phyloP scores from a whole-genome alignment of 2,797 vertebrate genomes.

The Hipposideros larvatus region DNA sequence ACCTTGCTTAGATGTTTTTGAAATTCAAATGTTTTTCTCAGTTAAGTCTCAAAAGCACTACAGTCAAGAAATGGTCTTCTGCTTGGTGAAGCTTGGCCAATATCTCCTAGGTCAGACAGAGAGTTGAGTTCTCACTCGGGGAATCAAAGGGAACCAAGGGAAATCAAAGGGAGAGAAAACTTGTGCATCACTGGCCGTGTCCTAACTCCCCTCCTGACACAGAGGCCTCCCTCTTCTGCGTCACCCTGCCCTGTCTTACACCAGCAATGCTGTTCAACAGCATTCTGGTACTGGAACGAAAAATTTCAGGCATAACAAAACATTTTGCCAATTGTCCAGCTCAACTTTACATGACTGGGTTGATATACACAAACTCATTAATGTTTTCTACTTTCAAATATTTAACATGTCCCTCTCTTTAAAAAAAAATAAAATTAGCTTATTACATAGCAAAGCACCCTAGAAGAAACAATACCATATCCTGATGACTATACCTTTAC shows the following conservation, averaged over 20 bases:
- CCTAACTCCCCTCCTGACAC: not conserved
- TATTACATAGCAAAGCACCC: not conserved
- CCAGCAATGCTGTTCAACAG: not conserved
- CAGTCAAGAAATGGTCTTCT: not conserved
- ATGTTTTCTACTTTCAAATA: not conserved
- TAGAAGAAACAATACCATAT: not conserved
- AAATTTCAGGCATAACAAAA: not conserved
- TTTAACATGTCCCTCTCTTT: not conserved
- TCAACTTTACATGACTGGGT: not conserved
- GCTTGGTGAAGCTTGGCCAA: not conserved
- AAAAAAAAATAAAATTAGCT: not conserved
- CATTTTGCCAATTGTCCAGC: not conserved
- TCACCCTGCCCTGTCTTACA: not conserved
- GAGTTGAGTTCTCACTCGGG: not conserved
- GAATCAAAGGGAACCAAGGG: not conserved
- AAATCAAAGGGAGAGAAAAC: not conserved
- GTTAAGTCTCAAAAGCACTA: not conserved
- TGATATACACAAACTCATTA: not conserved
- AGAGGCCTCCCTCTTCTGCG: not conserved
- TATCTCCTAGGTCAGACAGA: not conserved
- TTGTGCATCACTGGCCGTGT: not conserved
- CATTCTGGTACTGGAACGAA: not conserved
- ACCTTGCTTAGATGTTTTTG: not conserved
- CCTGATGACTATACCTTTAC: not conserved
- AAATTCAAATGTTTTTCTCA: constrained; percentile 38